Base-by-base conservation (phyloP, 2,113 vertebrate species). In the Stegostoma tigrinum region DNA sequence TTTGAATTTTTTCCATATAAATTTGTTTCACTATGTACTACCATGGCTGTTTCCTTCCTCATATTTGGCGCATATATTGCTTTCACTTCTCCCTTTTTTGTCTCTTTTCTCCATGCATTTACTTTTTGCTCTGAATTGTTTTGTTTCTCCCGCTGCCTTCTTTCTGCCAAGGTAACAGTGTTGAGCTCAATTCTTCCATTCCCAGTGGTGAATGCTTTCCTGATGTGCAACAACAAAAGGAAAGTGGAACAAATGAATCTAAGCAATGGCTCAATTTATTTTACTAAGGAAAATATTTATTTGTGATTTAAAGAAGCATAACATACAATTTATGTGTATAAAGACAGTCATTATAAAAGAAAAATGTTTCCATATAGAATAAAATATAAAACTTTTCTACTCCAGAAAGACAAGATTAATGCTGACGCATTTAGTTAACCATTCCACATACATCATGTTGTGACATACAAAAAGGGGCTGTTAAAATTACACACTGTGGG, bases 211-310 rank as follows among this genome's bases (percentile, higher is more conserved):
- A 34, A 64, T 34, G 48, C 24, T 24, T 86, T 52, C 48, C 85
- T 52, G 48, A 87, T 24, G 45, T 90, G 86, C 30, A 64, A 64
- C 52, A 90, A 90, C 52, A 90, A 64, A 61, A 55, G 55, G 10
- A 5, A 90, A 90, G 7, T 61, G 90, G 21, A 96, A n/a, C 78
- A 90, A 91, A 64, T 90, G 45, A 85, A 95, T 42, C 45, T 95
- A 67, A 27, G 67, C 42, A 94, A 64, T 90, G 75, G 52, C 66
- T 78, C 95, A 85, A 19, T 93, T 66, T 95, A 96, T 96, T 96
- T 97, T 96, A 96, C 96, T 96, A 96, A 64, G 96, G 96, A 97
- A 96, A 96, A 96, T 97, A 97, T 97, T 96, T 96, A 97, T 96
- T 96, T 61, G 42, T 30, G 85, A 95, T 87, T 55, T 48, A 95